Evolutionary conservation across 2,888 invertebrate genomes (phyloP).

Genomic region (Prenolepis imparis): DNA sequence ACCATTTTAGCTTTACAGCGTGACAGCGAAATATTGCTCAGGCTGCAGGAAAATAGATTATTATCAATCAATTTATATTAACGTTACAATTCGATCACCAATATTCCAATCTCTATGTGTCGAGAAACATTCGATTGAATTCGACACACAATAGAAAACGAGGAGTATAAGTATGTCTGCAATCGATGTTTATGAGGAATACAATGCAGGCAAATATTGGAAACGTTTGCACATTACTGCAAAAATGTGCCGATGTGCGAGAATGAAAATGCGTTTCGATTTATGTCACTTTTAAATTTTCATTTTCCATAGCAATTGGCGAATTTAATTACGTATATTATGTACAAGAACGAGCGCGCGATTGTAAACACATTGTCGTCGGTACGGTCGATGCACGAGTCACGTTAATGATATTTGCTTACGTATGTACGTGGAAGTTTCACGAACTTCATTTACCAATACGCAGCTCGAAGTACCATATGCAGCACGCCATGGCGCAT

Average conservation of each 20-base stretch:
- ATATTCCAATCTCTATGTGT: constrained; percentile 5
- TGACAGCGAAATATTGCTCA: constrained; percentile 32
- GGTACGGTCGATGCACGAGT: constrained; percentile 34
- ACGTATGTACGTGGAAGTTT: constrained; percentile 49
- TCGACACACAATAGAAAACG: constrained; percentile 16
- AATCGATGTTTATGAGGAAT: constrained; percentile 11
- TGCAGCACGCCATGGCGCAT: constrained; percentile 39
- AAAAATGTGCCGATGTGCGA: constrained; percentile 23
- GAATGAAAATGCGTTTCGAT: constrained; percentile 21
- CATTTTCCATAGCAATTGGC: constrained; percentile 33
- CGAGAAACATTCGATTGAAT: constrained; percentile 24
- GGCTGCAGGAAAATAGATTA: constrained; percentile 37
- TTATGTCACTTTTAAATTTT: constrained; percentile 40
- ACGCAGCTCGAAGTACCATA: constrained; percentile 20
- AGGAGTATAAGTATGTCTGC: constrained; percentile 33
- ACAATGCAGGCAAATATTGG: constrained; percentile 11
- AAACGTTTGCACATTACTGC: neutral
- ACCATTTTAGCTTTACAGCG: constrained; percentile 16
- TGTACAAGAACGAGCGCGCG: constrained; percentile 35
- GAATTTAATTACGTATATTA: constrained; percentile 53
- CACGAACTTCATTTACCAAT: constrained; percentile 55
- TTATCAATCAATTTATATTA: constrained; percentile 40
- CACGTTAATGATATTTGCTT: constrained; percentile 53
- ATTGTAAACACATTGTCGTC: constrained; percentile 37
- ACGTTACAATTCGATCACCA: constrained; percentile 30